These are phyloP conservation scores for Halcyon badia DNA, from an alignment of 2,797 vertebrate species.

Conservation along the genomic window DNA sequence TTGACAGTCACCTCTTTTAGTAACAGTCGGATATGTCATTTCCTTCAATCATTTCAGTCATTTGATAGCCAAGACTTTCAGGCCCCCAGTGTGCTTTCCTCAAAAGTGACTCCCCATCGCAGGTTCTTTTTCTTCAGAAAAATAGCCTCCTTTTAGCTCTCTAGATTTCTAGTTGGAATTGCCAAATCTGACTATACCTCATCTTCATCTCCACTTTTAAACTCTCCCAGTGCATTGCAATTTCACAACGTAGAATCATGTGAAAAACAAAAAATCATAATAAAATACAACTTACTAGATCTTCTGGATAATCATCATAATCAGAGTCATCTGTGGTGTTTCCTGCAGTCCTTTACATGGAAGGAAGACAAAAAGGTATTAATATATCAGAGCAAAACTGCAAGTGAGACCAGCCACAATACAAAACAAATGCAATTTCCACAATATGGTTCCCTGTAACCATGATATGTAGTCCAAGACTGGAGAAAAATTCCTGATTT, in stretches of 20 bases:
- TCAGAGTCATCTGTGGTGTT: constrained; percentile 82
- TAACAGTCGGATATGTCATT: not conserved
- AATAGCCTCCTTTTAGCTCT: not conserved
- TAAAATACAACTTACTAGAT: constrained; percentile 81
- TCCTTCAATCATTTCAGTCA: not conserved
- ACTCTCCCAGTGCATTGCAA: not conserved
- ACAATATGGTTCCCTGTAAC: not conserved
- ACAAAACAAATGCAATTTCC: not conserved
- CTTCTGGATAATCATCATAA: constrained; percentile 82
- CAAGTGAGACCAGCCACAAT: not conserved
- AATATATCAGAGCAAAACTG: not conserved
- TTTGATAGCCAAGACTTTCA: not conserved
- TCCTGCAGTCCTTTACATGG: constrained; percentile 77
- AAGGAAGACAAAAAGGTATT: not conserved
- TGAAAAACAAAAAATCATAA: not conserved
- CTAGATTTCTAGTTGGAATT: not conserved
- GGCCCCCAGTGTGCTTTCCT: not conserved
- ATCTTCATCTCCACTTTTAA: not conserved
- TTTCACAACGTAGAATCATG: not conserved
- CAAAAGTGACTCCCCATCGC: not conserved
- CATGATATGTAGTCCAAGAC: not conserved
- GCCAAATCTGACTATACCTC: not conserved
- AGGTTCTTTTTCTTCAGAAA: not conserved
- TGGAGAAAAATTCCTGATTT: not conserved
- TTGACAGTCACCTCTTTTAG: not conserved